These are phyloP conservation scores for Apotomis turbidana DNA, from an alignment of 2,888 invertebrate species.

Conservation along the genomic window DNA sequence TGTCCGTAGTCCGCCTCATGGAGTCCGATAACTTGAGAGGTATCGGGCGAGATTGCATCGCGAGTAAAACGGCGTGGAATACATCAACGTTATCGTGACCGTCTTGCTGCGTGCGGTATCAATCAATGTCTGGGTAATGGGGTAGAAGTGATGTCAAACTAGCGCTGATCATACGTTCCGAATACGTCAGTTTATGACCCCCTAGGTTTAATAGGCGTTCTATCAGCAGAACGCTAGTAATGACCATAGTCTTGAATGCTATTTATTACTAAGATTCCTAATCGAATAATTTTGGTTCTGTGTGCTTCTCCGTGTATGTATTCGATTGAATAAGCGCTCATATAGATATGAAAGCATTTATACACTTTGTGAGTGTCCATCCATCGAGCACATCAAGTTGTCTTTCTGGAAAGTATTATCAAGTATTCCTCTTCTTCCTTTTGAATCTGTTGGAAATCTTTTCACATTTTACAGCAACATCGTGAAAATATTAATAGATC, in stretches of 20 bases:
- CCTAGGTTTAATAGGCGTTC: conserved; percentile 9
- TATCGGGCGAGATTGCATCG: conserved; percentile 52
- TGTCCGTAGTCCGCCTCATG: conserved; percentile 51
- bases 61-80: conserved; percentile 54
- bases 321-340: neutral
- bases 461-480: neutral
- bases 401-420: neutral
- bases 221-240: neutral
- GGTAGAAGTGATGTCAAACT: conserved; percentile 40
- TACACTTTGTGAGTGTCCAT: neutral
- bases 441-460: neutral
- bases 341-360: neutral
- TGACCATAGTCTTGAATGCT: neutral
- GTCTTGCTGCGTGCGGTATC: conserved; percentile 53
- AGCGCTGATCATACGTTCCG: neutral
- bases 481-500: too few species aligned
- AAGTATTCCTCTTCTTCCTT: neutral
- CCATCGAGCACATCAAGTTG: too few species aligned
- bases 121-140: conserved; percentile 70
- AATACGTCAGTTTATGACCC: conserved; percentile 17
- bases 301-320: neutral
- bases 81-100: conserved; percentile 57
- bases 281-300: neutral
- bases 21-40: conserved; percentile 49
- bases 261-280: neutral